Evolutionary conservation across 2,113 vertebrate genomes (phyloP), one percentile per base, ranked within the genome.

Genomic region (Ameiurus melas): DNA sequence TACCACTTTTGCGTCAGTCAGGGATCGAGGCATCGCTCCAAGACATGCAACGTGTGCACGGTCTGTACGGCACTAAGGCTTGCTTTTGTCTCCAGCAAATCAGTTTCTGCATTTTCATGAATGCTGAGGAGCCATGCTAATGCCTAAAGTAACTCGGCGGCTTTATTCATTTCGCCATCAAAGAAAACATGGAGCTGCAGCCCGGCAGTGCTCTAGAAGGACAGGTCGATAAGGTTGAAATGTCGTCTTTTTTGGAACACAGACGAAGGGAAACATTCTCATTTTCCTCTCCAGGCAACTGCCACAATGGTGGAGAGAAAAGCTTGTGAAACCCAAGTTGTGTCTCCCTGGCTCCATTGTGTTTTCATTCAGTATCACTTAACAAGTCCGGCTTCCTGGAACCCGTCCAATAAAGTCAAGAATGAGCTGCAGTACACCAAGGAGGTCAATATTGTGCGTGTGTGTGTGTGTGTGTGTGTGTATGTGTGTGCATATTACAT

Each of bases 351-450:
- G 78, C 75, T 87, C 80, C 57, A 84, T 80, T 91, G 87, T 87
- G 85, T 57, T 89, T 90, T 89, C 80, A 87, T 84, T 91, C 73
- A 71, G 89, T 89, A 88, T 89, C 88, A 87, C 87, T 89, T 92
- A 91, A 89, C 87, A 90, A 91, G 87, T 81, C 80, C 71, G 77
- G 89, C 83, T 84, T 77, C 33, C 60, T 91, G 79, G 62, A 36
- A 43, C 81, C 85, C 36, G 22, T 89, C 90, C 86, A 90, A 51
- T 86, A 58, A 89, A 90, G 85, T 87, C 87, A 90, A 91, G 79
- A 90, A 89, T 82, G 68, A 79, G 64, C 79, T 70, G 36, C 83
- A 85, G 62, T 91, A 85, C 87, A 86, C 78, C 58, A 75, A 86
- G 71, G 78, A 84, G 87, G 85, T 87, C 89, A 86, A 89, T 60